Percentiles rank a stretch among this genome's conserved stretches.
Evolutionary conservation across 2,888 invertebrate genomes (phyloP).

Genomic region (Drosophila demipolita): DNA sequence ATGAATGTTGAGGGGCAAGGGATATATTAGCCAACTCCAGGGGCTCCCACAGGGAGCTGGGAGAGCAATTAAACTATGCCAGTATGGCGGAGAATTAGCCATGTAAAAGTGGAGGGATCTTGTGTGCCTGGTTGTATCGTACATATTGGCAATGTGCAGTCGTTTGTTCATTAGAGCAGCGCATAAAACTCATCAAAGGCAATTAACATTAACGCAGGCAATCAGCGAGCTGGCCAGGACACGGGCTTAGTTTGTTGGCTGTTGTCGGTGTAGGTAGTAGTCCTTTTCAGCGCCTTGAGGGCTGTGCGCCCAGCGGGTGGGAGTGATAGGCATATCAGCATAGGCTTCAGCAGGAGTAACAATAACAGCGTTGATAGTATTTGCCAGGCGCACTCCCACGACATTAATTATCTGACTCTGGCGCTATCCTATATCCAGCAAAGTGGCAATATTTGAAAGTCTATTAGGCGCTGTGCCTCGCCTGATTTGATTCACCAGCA

Average conservation of each 20-base stretch:
- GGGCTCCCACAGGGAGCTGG: conserved; percentile 24
- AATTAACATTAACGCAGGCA: conserved; percentile 80
- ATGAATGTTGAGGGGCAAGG: conserved; percentile 26
- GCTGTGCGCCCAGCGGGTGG: conserved; percentile 2
- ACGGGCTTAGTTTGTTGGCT: conserved; percentile 13
- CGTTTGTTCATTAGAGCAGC: conserved; percentile 78
- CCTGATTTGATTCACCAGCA: conserved; percentile 56
- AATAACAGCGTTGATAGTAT: conserved; percentile 11
- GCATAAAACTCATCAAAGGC: conserved; percentile 80
- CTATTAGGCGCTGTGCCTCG: conserved; percentile 64
- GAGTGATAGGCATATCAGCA: background rate
- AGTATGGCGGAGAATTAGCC: conserved; percentile 7
- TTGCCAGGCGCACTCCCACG: conserved; percentile 52
- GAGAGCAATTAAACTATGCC: conserved; percentile 59
- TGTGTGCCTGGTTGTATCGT: conserved; percentile 40
- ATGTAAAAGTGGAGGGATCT: conserved; percentile 24
- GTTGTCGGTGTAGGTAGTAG: conserved; percentile 9
- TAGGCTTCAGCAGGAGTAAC: background rate
- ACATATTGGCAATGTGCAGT: conserved; percentile 74
- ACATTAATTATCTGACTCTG: conserved; percentile 73
- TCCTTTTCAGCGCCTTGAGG: conserved; percentile 56
- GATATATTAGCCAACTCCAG: conserved; percentile 18
- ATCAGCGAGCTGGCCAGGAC: conserved; percentile 56
- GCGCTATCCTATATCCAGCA: conserved; percentile 37
- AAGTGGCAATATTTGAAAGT: conserved; percentile 80